Conservation (phyloP, 2,797 vertebrate species). For the Acanthurus lineatus region DNA sequence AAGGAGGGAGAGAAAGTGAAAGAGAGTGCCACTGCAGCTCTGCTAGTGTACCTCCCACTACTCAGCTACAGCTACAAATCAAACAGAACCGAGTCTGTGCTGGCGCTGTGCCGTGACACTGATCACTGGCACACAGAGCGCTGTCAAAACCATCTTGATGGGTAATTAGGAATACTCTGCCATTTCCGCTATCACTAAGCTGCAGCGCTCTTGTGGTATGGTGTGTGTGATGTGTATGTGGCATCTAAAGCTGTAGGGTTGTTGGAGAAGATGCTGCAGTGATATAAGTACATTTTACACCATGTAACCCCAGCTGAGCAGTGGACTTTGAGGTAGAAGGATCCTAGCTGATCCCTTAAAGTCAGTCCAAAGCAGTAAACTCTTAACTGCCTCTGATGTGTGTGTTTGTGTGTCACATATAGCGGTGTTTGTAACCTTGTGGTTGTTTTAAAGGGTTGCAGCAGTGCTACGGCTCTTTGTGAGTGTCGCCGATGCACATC, state of each 20-base stretch:
- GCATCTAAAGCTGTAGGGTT: slow-evolving; percentile 13
- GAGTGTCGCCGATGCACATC: slow-evolving; percentile 66
- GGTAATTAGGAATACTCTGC: slow-evolving; percentile 81
- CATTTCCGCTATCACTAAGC: slow-evolving; percentile 70
- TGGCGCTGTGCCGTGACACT: slow-evolving; percentile 70
- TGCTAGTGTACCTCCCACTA: slow-evolving; percentile 54
- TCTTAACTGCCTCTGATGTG: slow-evolving; percentile 14
- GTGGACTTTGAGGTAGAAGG: slow-evolving; percentile 41
- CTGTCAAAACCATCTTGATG: slow-evolving; percentile 82
- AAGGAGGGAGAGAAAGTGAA: slow-evolving; percentile 36
- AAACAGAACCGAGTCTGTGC: slow-evolving; percentile 72
- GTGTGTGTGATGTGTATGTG: slow-evolving; percentile 31
- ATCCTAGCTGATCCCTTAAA: slow-evolving; percentile 62
- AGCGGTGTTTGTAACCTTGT: slow-evolving; percentile 60
- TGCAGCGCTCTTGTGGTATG: slow-evolving; percentile 23
- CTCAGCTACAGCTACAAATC: slow-evolving; percentile 81
- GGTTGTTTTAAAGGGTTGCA: slow-evolving; percentile 62
- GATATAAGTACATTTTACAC: slow-evolving; percentile 42
- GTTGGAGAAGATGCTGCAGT: slow-evolving; percentile 33
- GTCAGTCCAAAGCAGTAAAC: slow-evolving; percentile 54
- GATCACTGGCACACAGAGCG: slow-evolving; percentile 79
- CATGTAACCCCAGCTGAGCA: slow-evolving; percentile 42
- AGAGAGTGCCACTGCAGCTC: slow-evolving; percentile 66
- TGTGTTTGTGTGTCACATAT: not conserved
- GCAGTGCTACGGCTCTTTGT: slow-evolving; percentile 57